Conservation (phyloP, 1,140 invertebrate species). For the Danaus melanippus region DNA sequence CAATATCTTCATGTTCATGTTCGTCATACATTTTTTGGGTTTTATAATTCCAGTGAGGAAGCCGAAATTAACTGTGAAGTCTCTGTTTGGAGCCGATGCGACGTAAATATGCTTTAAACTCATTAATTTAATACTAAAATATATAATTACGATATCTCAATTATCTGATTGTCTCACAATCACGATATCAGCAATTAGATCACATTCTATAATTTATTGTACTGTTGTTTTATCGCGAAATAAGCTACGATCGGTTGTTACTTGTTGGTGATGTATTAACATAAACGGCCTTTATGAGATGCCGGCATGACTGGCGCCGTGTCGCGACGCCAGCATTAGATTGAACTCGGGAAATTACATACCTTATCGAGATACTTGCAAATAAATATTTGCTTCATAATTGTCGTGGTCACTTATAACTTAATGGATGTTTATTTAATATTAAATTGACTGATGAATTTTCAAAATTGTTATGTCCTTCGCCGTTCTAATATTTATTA, state of each 20-base stretch:
- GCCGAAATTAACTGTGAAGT: too few relatives aligned
- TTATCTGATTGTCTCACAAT: too few relatives aligned
- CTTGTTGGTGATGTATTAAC: slow-evolving; percentile 51
- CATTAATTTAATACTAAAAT: too few relatives aligned
- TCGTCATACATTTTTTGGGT: too few relatives aligned
- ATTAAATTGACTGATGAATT: slow-evolving; percentile 8
- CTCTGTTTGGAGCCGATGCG: too few relatives aligned
- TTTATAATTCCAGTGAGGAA: too few relatives aligned
- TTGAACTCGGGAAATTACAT: slow-evolving; percentile 61
- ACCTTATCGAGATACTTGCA: slow-evolving; percentile 51
- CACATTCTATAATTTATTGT: slow-evolving; percentile 62
- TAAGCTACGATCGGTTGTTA: slow-evolving; percentile 33
- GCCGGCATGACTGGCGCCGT: slow-evolving; percentile 53
- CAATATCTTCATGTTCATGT: not conserved
- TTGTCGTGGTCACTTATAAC: slow-evolving; percentile 40
- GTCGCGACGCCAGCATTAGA: slow-evolving; percentile 56
- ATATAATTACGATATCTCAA: slow-evolving; percentile 14
- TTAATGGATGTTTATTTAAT: slow-evolving; percentile 2
- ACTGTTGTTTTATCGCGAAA: slow-evolving; percentile 48
- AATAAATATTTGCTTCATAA: slow-evolving; percentile 58
- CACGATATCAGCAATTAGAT: slow-evolving; percentile 36
- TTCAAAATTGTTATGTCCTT: slow-evolving; percentile 4
- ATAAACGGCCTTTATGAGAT: slow-evolving; percentile 56
- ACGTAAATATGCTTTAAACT: too few relatives aligned
- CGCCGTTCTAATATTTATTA: too few relatives aligned